A percentile compares a stretch with the other conserved stretches of the same genome.
Evolutionary conservation across 2,888 invertebrate genomes (phyloP).

Genomic region (Perizoma affinitatum): DNA sequence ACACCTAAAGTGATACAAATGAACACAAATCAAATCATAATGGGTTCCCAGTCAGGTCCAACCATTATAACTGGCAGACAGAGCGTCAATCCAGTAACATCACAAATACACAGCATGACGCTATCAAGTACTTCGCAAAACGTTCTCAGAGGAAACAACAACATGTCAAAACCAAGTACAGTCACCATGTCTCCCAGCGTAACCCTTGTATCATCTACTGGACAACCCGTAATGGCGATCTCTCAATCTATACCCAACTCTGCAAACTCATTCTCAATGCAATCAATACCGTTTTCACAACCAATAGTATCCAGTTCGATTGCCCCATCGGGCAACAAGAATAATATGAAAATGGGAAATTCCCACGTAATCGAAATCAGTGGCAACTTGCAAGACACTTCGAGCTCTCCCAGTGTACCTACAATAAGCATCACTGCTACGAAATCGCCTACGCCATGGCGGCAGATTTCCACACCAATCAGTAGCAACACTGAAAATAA

Average conservation of each 20-base stretch:
- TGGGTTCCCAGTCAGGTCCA: conserved; percentile 65
- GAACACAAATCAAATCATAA: conserved; percentile 59
- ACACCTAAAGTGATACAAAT: conserved; percentile 78
- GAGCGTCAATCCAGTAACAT: conserved; percentile 77
- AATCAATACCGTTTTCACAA: conserved; percentile 75
- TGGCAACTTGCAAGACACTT: conserved; percentile 73
- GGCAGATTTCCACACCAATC: conserved; percentile 61
- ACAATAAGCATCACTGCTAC: conserved; percentile 77
- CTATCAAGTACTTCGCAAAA: conserved; percentile 68
- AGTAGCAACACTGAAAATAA: conserved; percentile 61
- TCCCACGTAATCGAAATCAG: conserved; percentile 79
- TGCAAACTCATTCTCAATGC: conserved; percentile 68
- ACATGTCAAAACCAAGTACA: conserved; percentile 64
- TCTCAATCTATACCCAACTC: conserved; percentile 74
- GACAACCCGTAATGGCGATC: conserved; percentile 79
- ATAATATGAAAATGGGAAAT: conserved; percentile 72
- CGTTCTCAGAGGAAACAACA: conserved; percentile 63
- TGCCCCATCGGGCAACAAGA: conserved; percentile 69
- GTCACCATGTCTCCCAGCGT: conserved; percentile 76
- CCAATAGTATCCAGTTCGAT: conserved; percentile 79
- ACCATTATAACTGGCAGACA: conserved; percentile 68
- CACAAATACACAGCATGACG: conserved; percentile 76
- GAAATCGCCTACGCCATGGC: conserved; percentile 79
- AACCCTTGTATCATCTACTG: conserved; percentile 74
- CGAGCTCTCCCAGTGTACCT: conserved; percentile 63